These are phyloP conservation scores for Triops cancriformis DNA, from an alignment of 1,140 invertebrate species.

Conservation along the genomic window DNA sequence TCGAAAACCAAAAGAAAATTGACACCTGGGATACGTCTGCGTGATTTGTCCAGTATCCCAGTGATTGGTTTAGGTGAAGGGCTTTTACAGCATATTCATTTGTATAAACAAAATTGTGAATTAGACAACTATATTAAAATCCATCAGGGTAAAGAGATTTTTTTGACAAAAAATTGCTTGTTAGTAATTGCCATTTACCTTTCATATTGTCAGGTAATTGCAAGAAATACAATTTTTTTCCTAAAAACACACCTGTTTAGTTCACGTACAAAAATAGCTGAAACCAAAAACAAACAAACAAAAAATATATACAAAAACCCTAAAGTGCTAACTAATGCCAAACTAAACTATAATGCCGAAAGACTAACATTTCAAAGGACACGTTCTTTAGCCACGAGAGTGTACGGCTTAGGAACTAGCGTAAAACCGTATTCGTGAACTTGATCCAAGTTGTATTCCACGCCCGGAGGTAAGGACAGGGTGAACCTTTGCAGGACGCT, in stretches of 20 bases:
- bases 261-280: too few species aligned
- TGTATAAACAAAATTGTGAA: too few species aligned
- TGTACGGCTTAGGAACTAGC: slow-evolving; percentile 52
- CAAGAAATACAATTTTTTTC: too few species aligned
- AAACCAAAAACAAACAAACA: background rate
- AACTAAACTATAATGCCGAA: background rate
- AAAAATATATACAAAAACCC: too few species aligned
- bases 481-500: slow-evolving; percentile 55
- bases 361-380: background rate
- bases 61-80: background rate
- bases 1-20: background rate
- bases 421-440: slow-evolving; percentile 55
- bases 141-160: too few species aligned
- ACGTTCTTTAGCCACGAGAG: slow-evolving; percentile 41
- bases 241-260: too few species aligned
- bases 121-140: too few species aligned
- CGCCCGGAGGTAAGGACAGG: slow-evolving; percentile 39
- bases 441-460: slow-evolving; percentile 38
- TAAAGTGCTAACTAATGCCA: background rate
- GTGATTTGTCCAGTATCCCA: background rate
- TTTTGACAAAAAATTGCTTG: too few species aligned
- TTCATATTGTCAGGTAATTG: too few species aligned
- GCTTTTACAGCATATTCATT: too few species aligned
- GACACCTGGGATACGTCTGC: background rate
- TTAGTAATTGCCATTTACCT: too few species aligned